Base-by-base conservation (phyloP, 2,888 invertebrate genomes). In the Napeogenes inachia region DNA sequence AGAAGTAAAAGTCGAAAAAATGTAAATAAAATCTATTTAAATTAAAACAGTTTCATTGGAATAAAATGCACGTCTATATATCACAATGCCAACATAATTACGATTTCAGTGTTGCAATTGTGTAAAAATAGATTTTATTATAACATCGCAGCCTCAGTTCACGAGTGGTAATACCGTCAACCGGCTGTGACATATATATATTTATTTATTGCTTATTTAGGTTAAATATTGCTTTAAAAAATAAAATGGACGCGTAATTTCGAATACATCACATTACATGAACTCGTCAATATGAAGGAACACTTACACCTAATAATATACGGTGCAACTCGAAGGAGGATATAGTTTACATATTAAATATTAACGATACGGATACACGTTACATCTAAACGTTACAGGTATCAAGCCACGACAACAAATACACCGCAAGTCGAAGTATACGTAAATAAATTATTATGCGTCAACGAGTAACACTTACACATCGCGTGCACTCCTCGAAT, bases 361-460 rank as follows among this genome's bases (percentile, higher is more conserved):
- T 21, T 50, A 50, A 8, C 5, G 21, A 50, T 10, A 30, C 30
- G 30, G 21, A 50, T n/a, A 38, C 35, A 12, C 30, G 10, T 47
- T 35, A 30, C 13, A 47, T 54, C 30, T 30, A 6, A 46, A 56
- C 47, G 21, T 50, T 77, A 85, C 78, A 83, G 71, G 69, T 75
- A 68, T 62, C 65, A 87, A 85, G 86, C 84, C 80, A 85, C 82
- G 74, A 82, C 77, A 77, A 81, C 82, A 77, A 81, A 21, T 21
- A 21, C 21, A 21, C 21, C 77, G 81, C 66, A 62, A 70, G 73
- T 61, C 45, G 57, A 70, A 81, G 72, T 21, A 21, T 21, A 21
- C 21, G 68, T 76, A 75, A 72, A 79, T 73, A 71, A 80, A 81
- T 81, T 88, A 89, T 89, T 88, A 88, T 89, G 88, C 89, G 77